These are phyloP conservation scores for Marcusenius ussheri DNA, from an alignment of 2,113 vertebrate genomes.

Conservation along the genomic window DNA sequence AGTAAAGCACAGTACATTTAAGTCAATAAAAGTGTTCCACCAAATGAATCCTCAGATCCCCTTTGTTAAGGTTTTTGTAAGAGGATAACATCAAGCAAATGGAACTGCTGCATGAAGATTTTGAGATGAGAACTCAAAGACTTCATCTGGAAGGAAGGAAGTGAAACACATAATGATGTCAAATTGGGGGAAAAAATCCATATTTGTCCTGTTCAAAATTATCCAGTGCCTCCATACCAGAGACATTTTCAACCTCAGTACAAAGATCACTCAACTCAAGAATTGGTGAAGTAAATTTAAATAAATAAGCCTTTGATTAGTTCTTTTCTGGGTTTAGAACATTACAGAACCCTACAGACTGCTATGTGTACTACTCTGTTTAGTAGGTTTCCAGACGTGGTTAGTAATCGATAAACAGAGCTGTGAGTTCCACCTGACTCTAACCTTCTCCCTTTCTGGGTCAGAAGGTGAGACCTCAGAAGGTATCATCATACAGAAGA, in stretches of 20 bases:
- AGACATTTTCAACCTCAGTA: not conserved
- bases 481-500: not conserved
- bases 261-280: not conserved
- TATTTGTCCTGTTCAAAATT: not conserved
- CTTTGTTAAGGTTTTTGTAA: not conserved
- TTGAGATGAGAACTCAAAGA: not conserved
- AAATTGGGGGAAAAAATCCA: not conserved
- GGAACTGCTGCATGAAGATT: not conserved
- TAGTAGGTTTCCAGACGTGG: not conserved
- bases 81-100: not conserved
- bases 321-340: not conserved
- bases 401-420: not conserved
- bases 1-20: not conserved
- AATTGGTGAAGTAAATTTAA: not conserved
- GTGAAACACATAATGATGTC: not conserved
- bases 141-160: not conserved
- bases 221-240: not conserved
- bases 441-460: not conserved
- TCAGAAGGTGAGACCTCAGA: not conserved
- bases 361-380: not conserved
- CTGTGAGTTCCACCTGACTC: not conserved
- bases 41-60: not conserved
- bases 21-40: not conserved
- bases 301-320: not conserved
- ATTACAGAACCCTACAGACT: not conserved